These are phyloP conservation scores for Phoenicopterus ruber DNA, from an alignment of 2,113 vertebrate species.

Conservation along the genomic window DNA sequence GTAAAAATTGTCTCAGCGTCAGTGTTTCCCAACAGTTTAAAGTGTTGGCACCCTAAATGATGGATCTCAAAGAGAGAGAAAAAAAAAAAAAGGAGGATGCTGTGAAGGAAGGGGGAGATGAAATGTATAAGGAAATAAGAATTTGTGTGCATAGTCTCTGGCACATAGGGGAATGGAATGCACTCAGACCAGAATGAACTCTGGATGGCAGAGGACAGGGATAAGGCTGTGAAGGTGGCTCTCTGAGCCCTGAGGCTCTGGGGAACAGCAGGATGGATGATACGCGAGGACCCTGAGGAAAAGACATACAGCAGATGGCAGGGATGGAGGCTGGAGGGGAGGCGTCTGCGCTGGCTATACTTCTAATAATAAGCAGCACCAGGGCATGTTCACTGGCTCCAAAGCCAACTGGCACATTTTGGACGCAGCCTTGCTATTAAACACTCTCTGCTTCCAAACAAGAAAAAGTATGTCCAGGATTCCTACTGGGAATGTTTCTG, in stretches of 20 bases:
- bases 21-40: conserved; percentile 38
- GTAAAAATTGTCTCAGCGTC: not conserved
- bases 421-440: not conserved
- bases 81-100: not conserved
- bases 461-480: not conserved
- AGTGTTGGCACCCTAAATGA: not conserved
- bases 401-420: not conserved
- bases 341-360: not conserved
- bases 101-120: not conserved
- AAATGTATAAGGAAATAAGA: not conserved
- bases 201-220: not conserved
- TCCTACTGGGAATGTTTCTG: not conserved
- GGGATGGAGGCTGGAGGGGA: not conserved
- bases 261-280: not conserved
- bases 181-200: not conserved
- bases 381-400: not conserved
- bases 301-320: not conserved
- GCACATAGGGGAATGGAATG: not conserved
- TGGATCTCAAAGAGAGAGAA: not conserved
- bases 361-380: not conserved
- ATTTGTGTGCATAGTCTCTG: not conserved
- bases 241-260: not conserved
- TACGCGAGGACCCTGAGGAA: not conserved
- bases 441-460: not conserved
- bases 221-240: not conserved